Base-by-base conservation (phyloP, 30 jellyfish, hydroid and myxozoan species). In the Phacellophora camtschatica region DNA sequence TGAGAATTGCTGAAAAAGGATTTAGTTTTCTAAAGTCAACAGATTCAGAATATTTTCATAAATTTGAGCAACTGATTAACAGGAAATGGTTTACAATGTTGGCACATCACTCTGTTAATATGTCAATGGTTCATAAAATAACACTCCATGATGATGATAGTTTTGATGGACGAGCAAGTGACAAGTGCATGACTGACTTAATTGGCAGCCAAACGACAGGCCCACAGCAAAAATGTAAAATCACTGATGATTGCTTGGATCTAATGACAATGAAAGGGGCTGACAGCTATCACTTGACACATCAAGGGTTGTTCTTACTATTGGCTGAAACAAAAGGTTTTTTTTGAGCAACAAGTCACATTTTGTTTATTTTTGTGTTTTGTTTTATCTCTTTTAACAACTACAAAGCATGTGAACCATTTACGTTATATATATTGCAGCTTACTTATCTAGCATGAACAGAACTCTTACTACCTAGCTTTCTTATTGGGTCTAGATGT, bases 271-370 rank as follows among this genome's bases (percentile, higher is more conserved):
- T 55, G 33, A 58, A 61, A 35, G 87, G 83, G 41, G 77, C 87
- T 22, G 74, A 50, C 16, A 75, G 92, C 2, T 87, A 87, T 56
- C 56, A 58, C 28, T 32, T 87, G 37, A 87, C 96, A 10, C 96
- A 87, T 51, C 96, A 87, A 46, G 93, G 95, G 5, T 34, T 87
- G 48, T 87, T 66, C 36, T 34, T 87, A 36, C 5, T 87, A 37
- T 61, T 87, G 27, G 93, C 90, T 24, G 90, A 79, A 18, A 66
- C 48, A 41, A 36, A 62, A 63, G 90, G 90, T 79, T 33, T 18
- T 24, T n/a, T n/a, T n/a, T n/a, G n/a, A n/a, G n/a, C n/a, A n/a
- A n/a, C n/a, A n/a, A 28, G 62, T 2, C 5, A 3, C 22, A 15
- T 5, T 3, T 3, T 49, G n/a, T 15, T 12, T 12, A 3, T 16